Evolutionary conservation across 2,113 vertebrate species (phyloP).

Genomic region (Callopanchax toddi): DNA sequence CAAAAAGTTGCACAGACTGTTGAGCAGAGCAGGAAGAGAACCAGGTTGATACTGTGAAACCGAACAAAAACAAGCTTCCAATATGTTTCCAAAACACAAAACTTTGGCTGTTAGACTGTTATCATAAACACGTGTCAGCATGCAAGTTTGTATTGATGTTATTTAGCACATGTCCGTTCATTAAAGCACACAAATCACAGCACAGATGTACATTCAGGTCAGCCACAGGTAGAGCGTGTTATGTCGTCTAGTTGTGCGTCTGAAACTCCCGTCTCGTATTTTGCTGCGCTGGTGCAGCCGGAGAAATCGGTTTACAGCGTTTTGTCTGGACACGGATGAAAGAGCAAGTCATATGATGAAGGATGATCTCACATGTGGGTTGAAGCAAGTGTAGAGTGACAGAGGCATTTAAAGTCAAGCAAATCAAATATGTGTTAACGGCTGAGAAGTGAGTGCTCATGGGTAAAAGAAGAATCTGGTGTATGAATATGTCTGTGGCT

Average conservation of each 20-base stretch:
- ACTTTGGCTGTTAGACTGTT: slow-evolving; percentile 67
- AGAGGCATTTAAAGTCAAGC: not conserved
- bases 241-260: slow-evolving; percentile 3
- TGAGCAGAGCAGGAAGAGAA: slow-evolving; percentile 29
- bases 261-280: too few relatives aligned
- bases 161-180: slow-evolving; percentile 33
- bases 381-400: slow-evolving; percentile 51
- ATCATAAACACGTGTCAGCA: slow-evolving; percentile 16
- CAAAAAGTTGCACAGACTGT: slow-evolving; percentile 13
- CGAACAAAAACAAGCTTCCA: slow-evolving; percentile 44
- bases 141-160: slow-evolving; percentile 5
- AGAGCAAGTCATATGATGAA: slow-evolving; percentile 41
- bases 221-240: slow-evolving; percentile 9
- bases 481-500: slow-evolving; percentile 19
- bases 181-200: slow-evolving; percentile 33
- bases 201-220: slow-evolving; percentile 41
- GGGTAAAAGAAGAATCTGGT: slow-evolving; percentile 5
- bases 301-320: slow-evolving; percentile 44
- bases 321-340: slow-evolving; percentile 35
- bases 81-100: slow-evolving; percentile 28
- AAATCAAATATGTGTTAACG: slow-evolving; percentile 4
- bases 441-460: not conserved
- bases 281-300: slow-evolving; percentile 14
- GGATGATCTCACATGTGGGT: slow-evolving; percentile 43
- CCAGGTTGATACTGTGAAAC: slow-evolving; percentile 76